These are phyloP conservation scores for Acrobeloides nanus DNA, from an alignment of 2,888 invertebrate genomes.

Conservation along the genomic window DNA sequence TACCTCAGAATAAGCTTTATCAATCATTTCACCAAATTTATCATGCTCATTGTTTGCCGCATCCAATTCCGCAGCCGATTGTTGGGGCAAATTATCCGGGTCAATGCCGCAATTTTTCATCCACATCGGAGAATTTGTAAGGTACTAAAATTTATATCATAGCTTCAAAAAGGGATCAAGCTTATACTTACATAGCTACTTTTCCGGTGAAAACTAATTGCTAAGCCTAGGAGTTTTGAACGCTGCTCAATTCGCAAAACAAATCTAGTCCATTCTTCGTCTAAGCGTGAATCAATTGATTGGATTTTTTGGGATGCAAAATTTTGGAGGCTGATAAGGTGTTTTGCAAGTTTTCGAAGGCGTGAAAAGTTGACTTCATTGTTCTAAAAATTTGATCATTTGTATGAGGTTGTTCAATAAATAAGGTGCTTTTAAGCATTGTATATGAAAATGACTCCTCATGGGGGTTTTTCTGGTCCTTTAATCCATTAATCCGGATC, in stretches of 20 bases:
- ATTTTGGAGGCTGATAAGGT: too few relatives aligned
- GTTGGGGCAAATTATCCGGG: constrained; percentile 22
- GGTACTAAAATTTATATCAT: constrained; percentile 29
- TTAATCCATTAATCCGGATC: too few relatives aligned
- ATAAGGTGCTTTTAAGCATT: too few relatives aligned
- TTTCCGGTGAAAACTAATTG: constrained; percentile 28
- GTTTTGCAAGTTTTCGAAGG: too few relatives aligned
- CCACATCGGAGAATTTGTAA: constrained; percentile 32
- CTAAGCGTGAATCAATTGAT: constrained; percentile 17
- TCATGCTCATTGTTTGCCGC: constrained; percentile 23
- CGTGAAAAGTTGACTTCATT: too few relatives aligned
- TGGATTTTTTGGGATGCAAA: too few relatives aligned
- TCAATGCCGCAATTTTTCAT: constrained; percentile 33
- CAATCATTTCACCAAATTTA: constrained; percentile 14
- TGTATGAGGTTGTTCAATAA: too few relatives aligned
- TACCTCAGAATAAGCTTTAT: constrained; percentile 19
- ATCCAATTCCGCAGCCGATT: constrained; percentile 24
- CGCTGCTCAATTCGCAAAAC: constrained; percentile 12
- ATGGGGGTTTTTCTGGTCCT: too few relatives aligned
- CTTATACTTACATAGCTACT: constrained; percentile 12
- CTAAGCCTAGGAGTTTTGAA: constrained; percentile 19
- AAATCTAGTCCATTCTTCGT: constrained; percentile 30
- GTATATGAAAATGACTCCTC: too few relatives aligned
- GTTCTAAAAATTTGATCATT: too few relatives aligned
- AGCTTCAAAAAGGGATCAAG: constrained; percentile 1